Base-by-base conservation (phyloP, 2,888 invertebrate species). In the Lobophora halterata region DNA sequence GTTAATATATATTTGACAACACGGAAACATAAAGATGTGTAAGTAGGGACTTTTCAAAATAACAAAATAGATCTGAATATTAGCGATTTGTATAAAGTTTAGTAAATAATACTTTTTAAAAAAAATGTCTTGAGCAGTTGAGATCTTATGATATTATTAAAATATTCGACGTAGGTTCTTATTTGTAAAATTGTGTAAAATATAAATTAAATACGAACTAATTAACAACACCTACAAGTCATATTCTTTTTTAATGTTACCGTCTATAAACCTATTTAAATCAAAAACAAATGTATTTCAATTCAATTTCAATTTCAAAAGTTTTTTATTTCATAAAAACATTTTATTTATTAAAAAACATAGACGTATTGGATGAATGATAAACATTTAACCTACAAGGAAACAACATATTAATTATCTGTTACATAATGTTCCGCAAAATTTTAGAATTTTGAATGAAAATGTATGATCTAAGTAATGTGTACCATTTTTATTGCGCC, bases 401-500 rank as follows among this genome's bases (percentile, higher is more conserved):
- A n/a, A n/a, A n/a, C n/a, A n/a, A n/a, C n/a, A n/a, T n/a, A n/a
- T n/a, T n/a, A n/a, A n/a, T n/a, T n/a, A n/a, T n/a, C n/a, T n/a
- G n/a, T n/a, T n/a, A n/a, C n/a, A n/a, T n/a, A n/a, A n/a, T n/a
- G n/a, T n/a, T n/a, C n/a, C n/a, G n/a, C n/a, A n/a, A n/a, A n/a
- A n/a, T n/a, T n/a, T n/a, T n/a, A n/a, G n/a, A n/a, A n/a, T 17
- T 2, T 35, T 29, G 31, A 44, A 45, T 30, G 41, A 46, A n/a
- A n/a, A 35, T 49, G 48, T 61, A 62, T 64, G 46, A 56, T 65
- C 59, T 69, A n/a, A n/a, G n/a, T n/a, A n/a, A n/a, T 60, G 47
- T 58, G 56, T 64, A 67, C 66, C 63, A 66, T 67, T 36, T 72
- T 46, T 58, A 72, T 71, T 71, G 63, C 65, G 74, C 73, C 71